Conservation (phyloP, 2,888 invertebrate genomes). For the Oconnorella tubifera region DNA sequence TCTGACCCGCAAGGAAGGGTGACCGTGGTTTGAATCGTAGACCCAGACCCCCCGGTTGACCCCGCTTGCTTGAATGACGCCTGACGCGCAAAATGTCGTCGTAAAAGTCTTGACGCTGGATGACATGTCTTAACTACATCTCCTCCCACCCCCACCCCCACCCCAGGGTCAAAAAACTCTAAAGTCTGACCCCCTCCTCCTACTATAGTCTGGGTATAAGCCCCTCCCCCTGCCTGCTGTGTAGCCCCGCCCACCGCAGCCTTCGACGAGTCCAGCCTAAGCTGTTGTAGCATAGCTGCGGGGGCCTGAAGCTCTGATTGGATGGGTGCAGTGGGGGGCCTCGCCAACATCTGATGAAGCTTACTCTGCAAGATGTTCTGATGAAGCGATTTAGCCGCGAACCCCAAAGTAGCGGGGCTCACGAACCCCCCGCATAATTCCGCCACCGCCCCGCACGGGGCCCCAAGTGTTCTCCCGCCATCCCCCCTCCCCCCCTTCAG, state of each 20-base stretch:
- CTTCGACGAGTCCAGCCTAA: conserved; percentile 21
- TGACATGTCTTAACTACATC: background rate
- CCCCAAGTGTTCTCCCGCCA: no score
- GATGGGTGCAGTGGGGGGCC: conserved; percentile 55
- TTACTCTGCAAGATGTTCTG: conserved; percentile 78
- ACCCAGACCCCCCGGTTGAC: conserved; percentile 70
- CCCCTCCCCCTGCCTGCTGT: no score
- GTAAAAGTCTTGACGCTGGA: conserved; percentile 18
- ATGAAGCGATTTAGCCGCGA: conserved; percentile 66
- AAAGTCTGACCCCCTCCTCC: no score
- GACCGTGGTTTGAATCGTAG: conserved; percentile 61
- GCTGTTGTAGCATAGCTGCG: conserved; percentile 20
- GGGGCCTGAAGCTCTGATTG: conserved; percentile 4
- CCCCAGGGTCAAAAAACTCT: background rate
- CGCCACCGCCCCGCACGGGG: no score
- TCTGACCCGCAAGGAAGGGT: conserved; percentile 64
- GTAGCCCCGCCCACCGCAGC: background rate
- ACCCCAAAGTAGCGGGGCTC: no score
- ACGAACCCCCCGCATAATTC: no score
- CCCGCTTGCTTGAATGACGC: conserved; percentile 84
- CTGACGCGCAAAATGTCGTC: conserved; percentile 74
- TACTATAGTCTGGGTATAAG: no score
- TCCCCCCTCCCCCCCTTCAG: no score
- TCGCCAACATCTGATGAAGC: conserved; percentile 78
- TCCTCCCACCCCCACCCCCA: background rate